A percentile compares a stretch with the other conserved stretches of the same genome.
Conservation (phyloP, 2,888 invertebrate species). For the Lasioglossum vierecki region DNA sequence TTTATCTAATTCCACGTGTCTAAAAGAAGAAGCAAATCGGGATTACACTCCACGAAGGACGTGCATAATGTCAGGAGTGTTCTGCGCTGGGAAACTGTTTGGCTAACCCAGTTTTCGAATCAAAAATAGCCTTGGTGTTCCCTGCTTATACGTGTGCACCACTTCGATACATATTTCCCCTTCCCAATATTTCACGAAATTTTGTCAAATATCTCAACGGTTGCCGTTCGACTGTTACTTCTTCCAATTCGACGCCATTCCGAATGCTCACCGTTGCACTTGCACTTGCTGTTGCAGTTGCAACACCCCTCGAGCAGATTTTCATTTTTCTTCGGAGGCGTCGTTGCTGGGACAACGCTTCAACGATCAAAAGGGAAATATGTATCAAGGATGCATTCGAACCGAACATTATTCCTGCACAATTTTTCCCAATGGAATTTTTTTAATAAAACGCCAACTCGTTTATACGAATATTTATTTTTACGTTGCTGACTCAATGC, state of each 20-base stretch:
- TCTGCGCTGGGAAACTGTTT: conserved; percentile 58
- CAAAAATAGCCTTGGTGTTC: conserved; percentile 63
- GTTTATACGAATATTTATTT: neutral
- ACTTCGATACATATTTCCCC: conserved; percentile 15
- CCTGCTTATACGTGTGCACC: conserved; percentile 25
- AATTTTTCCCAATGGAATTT: neutral
- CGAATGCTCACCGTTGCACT: neutral
- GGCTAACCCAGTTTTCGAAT: conserved; percentile 71
- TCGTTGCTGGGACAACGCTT: neutral
- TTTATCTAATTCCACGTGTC: conserved; percentile 18
- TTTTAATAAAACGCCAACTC: neutral
- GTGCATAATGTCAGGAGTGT: conserved; percentile 49
- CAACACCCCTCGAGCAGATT: neutral
- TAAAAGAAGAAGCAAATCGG: conserved; percentile 27
- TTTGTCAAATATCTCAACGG: conserved; percentile 47
- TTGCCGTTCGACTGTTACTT: neutral
- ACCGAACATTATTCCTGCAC: neutral
- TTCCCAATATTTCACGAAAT: conserved; percentile 49
- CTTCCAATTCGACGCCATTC: conserved; percentile 2
- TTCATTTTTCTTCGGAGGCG: conserved; percentile 40
- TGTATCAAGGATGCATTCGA: neutral
- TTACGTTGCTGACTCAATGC: no score
- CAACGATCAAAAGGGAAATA: conserved; percentile 25
- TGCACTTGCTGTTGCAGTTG: neutral
- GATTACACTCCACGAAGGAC: conserved; percentile 40